Evolutionary conservation across 2,113 vertebrate genomes (phyloP).

Genomic region (Lagopus muta): DNA sequence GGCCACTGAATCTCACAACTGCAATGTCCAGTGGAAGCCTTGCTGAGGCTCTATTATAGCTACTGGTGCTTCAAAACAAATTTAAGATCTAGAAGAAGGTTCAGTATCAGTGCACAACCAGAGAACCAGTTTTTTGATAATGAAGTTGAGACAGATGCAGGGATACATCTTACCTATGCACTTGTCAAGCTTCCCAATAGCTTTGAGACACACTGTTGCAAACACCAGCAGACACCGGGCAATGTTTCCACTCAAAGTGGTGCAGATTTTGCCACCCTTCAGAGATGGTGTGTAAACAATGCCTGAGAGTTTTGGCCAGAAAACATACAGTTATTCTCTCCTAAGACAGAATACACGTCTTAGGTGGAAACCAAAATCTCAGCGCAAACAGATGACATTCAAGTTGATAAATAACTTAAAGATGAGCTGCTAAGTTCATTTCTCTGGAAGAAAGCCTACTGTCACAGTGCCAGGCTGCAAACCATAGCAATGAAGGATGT

Average conservation of each 20-base stretch:
- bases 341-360: fast-evolving
- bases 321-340: neutral
- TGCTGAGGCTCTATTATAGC: neutral
- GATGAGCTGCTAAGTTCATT: fast-evolving
- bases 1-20: neutral
- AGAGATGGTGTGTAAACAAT: neutral
- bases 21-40: fast-evolving
- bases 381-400: neutral
- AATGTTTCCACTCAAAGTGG: neutral
- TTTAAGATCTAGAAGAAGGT: neutral
- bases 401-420: neutral
- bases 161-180: neutral
- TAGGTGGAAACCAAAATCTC: neutral
- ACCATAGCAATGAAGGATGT: neutral
- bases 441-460: neutral
- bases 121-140: neutral
- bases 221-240: neutral
- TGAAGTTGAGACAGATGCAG: neutral
- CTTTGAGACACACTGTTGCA: neutral
- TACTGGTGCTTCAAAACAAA: neutral
- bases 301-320: neutral
- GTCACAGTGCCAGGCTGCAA: neutral
- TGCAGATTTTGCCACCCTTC: fast-evolving
- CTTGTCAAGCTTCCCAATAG: neutral
- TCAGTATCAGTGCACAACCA: neutral